These are phyloP conservation scores for Eulemur mongoz DNA, from an alignment of 2,797 vertebrate genomes.

Conservation along the genomic window DNA sequence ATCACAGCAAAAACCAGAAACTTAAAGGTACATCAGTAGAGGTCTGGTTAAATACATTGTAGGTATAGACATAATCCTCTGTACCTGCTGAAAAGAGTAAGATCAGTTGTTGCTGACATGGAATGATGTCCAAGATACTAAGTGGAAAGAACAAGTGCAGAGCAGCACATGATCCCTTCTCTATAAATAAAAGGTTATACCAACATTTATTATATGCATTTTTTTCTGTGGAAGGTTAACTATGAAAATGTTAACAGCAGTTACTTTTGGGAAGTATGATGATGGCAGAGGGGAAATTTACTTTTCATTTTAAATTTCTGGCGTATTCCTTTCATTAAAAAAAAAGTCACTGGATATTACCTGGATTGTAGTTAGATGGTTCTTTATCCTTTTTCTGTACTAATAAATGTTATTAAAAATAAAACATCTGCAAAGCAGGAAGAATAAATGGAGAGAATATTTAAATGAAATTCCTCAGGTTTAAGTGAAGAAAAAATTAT, in stretches of 20 bases:
- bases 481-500: conserved; percentile 3
- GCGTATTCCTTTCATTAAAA: neutral
- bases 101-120: neutral
- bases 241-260: conserved; percentile 7
- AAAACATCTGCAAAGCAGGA: conserved; percentile 11
- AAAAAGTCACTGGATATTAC: neutral
- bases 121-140: neutral
- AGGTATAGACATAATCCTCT: neutral
- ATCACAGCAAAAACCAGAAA: neutral
- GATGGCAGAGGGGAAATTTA: neutral
- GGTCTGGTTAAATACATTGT: neutral
- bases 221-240: neutral
- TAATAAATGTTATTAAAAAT: conserved; percentile 8
- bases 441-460: neutral
- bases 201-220: neutral
- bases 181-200: neutral
- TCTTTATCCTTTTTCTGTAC: conserved; percentile 10
- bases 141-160: neutral
- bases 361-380: neutral
- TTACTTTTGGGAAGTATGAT: neutral
- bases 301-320: conserved; percentile 42
- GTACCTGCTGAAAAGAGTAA: neutral
- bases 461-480: neutral
- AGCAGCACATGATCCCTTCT: neutral
- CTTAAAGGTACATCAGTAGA: neutral